These are phyloP conservation scores for Peromyscus attwateri DNA, from an alignment of 2,797 vertebrate species.

Conservation along the genomic window DNA sequence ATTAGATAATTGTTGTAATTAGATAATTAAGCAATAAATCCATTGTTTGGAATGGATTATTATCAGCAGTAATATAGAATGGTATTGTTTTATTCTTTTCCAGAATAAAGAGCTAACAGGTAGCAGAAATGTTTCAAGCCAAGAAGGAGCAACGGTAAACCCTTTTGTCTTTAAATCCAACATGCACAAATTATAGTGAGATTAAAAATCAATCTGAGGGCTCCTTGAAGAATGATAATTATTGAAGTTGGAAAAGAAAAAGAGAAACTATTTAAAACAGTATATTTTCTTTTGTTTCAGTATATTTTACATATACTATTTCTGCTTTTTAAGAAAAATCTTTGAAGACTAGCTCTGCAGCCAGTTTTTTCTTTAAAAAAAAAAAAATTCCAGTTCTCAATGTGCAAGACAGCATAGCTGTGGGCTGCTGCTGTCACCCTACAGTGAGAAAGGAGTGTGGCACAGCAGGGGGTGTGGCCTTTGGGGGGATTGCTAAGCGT, in stretches of 20 bases:
- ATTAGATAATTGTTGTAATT: neutral
- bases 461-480: neutral
- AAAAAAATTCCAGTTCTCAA: neutral
- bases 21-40: neutral
- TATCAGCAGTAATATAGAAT: slow-evolving; percentile 41
- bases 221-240: neutral
- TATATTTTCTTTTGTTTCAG: neutral
- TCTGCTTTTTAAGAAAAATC: neutral
- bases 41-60: neutral
- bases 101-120: slow-evolving; percentile 80
- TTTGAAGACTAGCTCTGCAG: neutral
- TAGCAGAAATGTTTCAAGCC: slow-evolving; percentile 74
- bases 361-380: slow-evolving; percentile 13
- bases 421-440: neutral
- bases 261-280: slow-evolving; percentile 18
- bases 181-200: slow-evolving; percentile 1
- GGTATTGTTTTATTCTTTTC: slow-evolving; percentile 62
- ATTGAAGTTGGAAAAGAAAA: neutral
- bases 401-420: neutral
- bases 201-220: slow-evolving; percentile 24
- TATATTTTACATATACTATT: slow-evolving; percentile 15
- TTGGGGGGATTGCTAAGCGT: neutral
- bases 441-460: neutral
- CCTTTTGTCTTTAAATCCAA: slow-evolving; percentile 68
- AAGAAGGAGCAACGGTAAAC: slow-evolving; percentile 76